Base-by-base conservation (phyloP, 2,113 vertebrate species). In the Semicossyphus pulcher region DNA sequence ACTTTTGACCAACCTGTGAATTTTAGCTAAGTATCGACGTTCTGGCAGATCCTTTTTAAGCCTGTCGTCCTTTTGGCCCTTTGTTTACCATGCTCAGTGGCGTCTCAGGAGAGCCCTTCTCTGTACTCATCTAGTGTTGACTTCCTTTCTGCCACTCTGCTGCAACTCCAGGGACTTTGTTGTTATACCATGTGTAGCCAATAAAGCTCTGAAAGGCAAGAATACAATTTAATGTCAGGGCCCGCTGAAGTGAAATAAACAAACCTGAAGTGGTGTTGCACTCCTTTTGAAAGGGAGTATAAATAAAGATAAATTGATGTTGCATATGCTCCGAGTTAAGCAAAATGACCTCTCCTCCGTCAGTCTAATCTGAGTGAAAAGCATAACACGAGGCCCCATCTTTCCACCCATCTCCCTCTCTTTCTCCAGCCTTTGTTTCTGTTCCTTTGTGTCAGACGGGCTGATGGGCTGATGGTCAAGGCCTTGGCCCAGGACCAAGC, bases 401-500 rank as follows among this genome's bases (percentile, higher is more conserved):
- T 59, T 37, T 69, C 12, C 1, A 3, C 45, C 10, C 25, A 14
- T n/a, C 18, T 39, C 18, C 1, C 10, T 29, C 45, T 41, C 7
- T 47, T 49, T n/a, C 21, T 47, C 7, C 41, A 47, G n/a, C 21
- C 31, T 53, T 48, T 60, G 54, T 76, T 31, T 65, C 44, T 48
- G 39, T 67, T 44, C 34, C 51, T 39, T 28, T 34, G 12, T 57
- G 26, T 56, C 20, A 32, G 21, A 60, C 32, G 68, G 72, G 63
- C 57, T 60, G 65, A 58, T 58, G 68, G 72, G 63, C 57, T 60
- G 65, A 58, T 58, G 47, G 53, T 67, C 51, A 15, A 21, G 67
- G 75, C 29, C 41, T 48, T 75, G 71, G 81, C 58, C 65, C 66
- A 34, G 32, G 45, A 71, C 53, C 60, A 66, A 62, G 74, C n/a